Conservation (phyloP, 2,888 invertebrate species). For the Eristalis arbustorum region DNA sequence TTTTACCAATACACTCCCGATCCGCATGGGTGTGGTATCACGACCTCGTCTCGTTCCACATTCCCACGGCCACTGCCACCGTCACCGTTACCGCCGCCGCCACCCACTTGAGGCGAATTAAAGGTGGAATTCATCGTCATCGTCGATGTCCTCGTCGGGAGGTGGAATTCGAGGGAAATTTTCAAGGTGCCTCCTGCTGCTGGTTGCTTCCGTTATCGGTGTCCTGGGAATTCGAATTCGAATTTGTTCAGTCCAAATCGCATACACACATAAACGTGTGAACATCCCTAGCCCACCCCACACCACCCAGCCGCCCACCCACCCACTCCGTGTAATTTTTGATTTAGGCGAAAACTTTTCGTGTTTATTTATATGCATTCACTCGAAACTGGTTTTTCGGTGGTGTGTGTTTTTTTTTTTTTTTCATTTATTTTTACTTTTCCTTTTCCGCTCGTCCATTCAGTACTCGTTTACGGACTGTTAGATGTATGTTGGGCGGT, state of each 20-base stretch:
- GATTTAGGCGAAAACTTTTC: constrained; percentile 67
- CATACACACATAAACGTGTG: constrained; percentile 2
- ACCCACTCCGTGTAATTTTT: constrained; percentile 51
- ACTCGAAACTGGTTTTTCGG: constrained; percentile 32
- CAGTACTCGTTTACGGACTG: constrained; percentile 15
- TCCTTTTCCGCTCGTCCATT: constrained; percentile 1
- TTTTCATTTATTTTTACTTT: too few relatives aligned
- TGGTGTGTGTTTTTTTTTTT: constrained; percentile 4
- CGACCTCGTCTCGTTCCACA: neutral
- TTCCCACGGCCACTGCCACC: neutral
- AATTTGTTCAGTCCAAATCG: neutral
- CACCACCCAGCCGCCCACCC: neutral
- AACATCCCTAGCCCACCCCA: too few relatives aligned
- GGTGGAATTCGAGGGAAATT: constrained; percentile 41
- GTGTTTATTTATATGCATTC: constrained; percentile 69
- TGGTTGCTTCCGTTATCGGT: constrained; percentile 46
- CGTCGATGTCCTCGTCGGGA: neutral
- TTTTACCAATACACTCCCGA: constrained; percentile 33
- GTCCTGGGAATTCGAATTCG: constrained; percentile 55
- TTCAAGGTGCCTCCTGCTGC: constrained; percentile 35
- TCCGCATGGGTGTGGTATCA: constrained; percentile 44
- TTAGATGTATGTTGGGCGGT: neutral
- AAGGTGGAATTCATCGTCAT: neutral
- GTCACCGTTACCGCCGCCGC: neutral
- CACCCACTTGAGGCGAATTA: neutral